Evolutionary conservation across 2,888 invertebrate genomes (phyloP).

Genomic region (Ganaspis brasiliensis): DNA sequence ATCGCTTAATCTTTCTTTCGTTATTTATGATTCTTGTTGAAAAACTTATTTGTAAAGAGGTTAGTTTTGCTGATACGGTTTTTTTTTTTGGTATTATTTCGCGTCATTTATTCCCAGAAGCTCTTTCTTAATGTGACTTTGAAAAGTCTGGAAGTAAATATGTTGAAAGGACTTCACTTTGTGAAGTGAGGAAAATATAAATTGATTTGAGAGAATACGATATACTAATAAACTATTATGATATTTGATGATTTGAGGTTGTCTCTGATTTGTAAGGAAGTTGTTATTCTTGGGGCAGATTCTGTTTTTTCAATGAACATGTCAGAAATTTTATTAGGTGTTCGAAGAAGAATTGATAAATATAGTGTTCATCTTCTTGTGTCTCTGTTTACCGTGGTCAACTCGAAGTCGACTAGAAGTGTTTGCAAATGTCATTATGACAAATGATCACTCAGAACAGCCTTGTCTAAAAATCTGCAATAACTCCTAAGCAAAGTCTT

Average conservation of each 20-base stretch:
- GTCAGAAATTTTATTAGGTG: constrained; percentile 31
- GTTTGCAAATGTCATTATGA: constrained; percentile 56
- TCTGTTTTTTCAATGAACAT: not conserved
- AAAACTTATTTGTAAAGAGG: not conserved
- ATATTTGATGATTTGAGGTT: too few species aligned
- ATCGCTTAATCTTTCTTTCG: constrained; percentile 35
- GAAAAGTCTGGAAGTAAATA: too few species aligned
- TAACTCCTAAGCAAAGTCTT: not conserved
- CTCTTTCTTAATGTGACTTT: too few species aligned
- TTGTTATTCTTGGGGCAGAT: not conserved
- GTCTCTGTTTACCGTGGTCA: constrained; percentile 50
- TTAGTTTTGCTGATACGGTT: not conserved
- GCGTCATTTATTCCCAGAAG: not conserved
- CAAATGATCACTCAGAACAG: constrained; percentile 47
- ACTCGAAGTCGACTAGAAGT: constrained; percentile 54
- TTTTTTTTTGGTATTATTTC: too few species aligned
- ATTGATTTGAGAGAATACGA: too few species aligned
- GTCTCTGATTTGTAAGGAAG: not conserved
- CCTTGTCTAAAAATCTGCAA: not conserved
- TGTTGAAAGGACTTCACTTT: too few species aligned
- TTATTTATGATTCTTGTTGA: constrained; percentile 7
- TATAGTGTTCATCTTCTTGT: constrained; percentile 69
- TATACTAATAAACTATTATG: too few species aligned
- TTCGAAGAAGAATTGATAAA: constrained; percentile 65
- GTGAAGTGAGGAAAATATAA: too few species aligned